Base-by-base conservation (phyloP, 2,888 invertebrate species). In the Lamellibrachia columna region DNA sequence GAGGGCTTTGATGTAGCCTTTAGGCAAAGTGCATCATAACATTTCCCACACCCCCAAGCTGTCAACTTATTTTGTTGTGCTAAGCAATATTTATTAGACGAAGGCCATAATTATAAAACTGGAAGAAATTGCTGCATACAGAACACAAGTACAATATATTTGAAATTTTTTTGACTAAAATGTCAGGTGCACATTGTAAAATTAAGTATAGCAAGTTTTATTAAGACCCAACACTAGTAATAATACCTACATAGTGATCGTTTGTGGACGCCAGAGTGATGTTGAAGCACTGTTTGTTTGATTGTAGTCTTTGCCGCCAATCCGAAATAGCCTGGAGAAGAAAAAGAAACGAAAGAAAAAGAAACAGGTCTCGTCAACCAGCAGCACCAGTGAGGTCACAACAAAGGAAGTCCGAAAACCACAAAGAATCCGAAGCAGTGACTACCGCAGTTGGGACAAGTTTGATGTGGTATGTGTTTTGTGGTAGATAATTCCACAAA, bases 401-500 rank as follows among this genome's bases (percentile, higher is more conserved):
- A 93, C 75, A 75, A 75, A 75, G 15, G 75, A 75, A 75, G 75
- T 92, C 3, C 94, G 94, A 91, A 96, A 96, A 93, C 93, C 93
- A 75, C 95, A 97, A 94, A 97, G 97, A 94, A 97, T 98, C 90
- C 96, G 97, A 93, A 96, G 97, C 0, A 97, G 97, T 92, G 98
- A 98, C 96, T 98, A 98, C 96, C 95, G 97, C 60, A 97, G 98
- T 92, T 98, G 98, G 98, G 98, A 98, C 75, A 98, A 98, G 95
- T 98, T 98, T 97, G 98, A 98, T 97, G 98, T 97, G 95, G 98
- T 98, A 96, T 97, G 97, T 93, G 15, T 11, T 58, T 40, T 90
- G 52, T 92, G 7, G 90, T 22, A n/a, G n/a, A 6, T 75, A 75
- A 22, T 75, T 75, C n/a, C 22, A 22, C 15, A 15, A 75, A 75